phyloP scores from a whole-genome alignment of 1,140 invertebrate genomes.

The Apis cerana region DNA sequence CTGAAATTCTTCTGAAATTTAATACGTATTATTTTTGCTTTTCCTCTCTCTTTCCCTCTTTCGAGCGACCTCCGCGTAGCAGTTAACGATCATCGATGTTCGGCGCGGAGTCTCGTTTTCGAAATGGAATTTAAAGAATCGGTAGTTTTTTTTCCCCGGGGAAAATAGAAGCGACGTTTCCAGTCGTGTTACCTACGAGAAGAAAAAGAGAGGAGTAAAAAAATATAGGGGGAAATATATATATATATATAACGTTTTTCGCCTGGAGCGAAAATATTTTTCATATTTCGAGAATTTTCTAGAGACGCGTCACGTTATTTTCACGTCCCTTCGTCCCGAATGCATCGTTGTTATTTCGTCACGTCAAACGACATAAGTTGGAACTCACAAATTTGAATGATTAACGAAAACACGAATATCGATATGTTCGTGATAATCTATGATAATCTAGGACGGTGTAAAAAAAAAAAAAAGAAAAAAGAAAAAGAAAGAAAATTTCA shows the following conservation, averaged over 20 bases:
- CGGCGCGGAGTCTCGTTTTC: not conserved
- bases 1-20: slow-evolving; percentile 8
- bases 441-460: no score
- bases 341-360: not conserved
- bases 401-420: not conserved
- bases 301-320: not conserved
- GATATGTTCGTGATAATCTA: no score
- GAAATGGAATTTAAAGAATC: no score
- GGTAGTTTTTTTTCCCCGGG: not conserved
- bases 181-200: not conserved
- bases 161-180: not conserved
- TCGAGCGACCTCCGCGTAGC: no score
- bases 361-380: not conserved
- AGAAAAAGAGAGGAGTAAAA: not conserved
- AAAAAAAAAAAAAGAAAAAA: no score
- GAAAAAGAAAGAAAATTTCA: no score
- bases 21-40: not conserved
- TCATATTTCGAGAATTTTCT: not conserved
- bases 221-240: not conserved
- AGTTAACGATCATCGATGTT: not conserved
- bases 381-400: not conserved
- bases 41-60: not conserved
- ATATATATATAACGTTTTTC: no score
- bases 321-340: not conserved
- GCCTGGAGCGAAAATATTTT: no score